These are phyloP conservation scores for Petrocephalus sullivani DNA, from an alignment of 2,797 vertebrate genomes.

Conservation along the genomic window DNA sequence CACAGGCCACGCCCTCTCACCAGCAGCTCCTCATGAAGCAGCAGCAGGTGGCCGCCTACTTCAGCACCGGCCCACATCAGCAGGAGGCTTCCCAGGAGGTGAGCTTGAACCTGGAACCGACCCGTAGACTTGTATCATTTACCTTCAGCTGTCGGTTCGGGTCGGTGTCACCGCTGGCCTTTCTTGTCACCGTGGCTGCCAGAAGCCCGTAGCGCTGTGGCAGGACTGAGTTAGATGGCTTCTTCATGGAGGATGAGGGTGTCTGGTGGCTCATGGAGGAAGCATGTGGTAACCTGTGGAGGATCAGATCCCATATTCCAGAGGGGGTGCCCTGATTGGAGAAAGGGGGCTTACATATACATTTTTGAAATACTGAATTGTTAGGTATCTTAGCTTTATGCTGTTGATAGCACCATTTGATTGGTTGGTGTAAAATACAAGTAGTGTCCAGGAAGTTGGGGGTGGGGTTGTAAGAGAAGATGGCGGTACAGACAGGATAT, in stretches of 20 bases:
- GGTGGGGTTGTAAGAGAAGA: background rate
- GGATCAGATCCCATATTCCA: background rate
- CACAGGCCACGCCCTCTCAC: constrained; percentile 76
- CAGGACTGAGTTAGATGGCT: background rate
- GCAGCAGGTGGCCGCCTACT: constrained; percentile 41
- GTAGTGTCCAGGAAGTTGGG: too few species aligned
- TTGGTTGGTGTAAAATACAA: background rate
- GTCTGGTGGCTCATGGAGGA: background rate
- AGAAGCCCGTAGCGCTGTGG: background rate
- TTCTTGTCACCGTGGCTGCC: background rate
- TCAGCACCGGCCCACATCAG: constrained; percentile 58
- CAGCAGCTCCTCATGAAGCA: constrained; percentile 81
- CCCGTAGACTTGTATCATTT: constrained; percentile 24
- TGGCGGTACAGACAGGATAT: background rate
- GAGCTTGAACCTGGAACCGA: constrained; percentile 50
- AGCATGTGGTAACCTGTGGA: background rate
- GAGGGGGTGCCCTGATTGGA: background rate
- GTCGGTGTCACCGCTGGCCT: background rate
- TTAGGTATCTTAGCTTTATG: background rate
- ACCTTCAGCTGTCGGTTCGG: background rate
- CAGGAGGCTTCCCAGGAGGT: constrained; percentile 60
- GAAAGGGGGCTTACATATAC: background rate
- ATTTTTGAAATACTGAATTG: background rate
- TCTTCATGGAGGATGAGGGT: too few species aligned
- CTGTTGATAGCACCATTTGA: background rate